Evolutionary conservation across 64 coral and sea anemone species (phyloP).

Genomic region (Anthopleura sola): DNA sequence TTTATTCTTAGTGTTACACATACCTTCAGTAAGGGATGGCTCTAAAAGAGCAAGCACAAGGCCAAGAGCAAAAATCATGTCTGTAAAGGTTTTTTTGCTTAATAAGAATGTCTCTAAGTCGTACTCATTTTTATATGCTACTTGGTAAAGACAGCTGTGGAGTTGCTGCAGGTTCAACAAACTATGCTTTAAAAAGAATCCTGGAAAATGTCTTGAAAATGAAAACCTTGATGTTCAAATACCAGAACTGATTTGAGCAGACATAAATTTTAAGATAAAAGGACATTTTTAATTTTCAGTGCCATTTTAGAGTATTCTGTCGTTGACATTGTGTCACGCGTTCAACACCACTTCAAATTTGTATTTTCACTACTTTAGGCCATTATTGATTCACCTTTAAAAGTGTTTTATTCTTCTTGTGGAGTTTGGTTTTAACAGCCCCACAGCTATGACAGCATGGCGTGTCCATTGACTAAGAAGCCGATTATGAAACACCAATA

Average conservation of each 20-base stretch:
- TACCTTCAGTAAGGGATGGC: slow-evolving; percentile 9
- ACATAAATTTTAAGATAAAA: no score
- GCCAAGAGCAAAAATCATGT: neutral
- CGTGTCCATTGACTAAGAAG: no score
- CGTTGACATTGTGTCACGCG: neutral
- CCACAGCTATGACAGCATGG: no score
- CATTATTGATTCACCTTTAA: neutral
- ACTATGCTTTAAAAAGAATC: neutral
- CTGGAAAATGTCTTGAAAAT: neutral
- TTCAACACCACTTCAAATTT: neutral
- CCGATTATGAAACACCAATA: no score
- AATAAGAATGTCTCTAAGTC: no score
- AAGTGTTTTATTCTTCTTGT: no score
- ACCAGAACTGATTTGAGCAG: neutral
- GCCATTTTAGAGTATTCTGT: neutral
- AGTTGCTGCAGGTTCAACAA: neutral
- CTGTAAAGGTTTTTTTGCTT: neutral
- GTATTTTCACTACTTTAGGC: neutral
- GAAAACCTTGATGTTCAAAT: neutral
- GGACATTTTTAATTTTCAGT: no score
- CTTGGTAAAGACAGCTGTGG: neutral
- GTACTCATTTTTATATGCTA: neutral
- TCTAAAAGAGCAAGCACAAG: neutral
- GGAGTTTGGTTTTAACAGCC: no score
- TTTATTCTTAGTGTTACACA: neutral